A percentile compares a stretch with the other conserved stretches of the same genome.
phyloP scores from a whole-genome alignment of 2,888 invertebrate genomes.

The Chirona hameri region DNA sequence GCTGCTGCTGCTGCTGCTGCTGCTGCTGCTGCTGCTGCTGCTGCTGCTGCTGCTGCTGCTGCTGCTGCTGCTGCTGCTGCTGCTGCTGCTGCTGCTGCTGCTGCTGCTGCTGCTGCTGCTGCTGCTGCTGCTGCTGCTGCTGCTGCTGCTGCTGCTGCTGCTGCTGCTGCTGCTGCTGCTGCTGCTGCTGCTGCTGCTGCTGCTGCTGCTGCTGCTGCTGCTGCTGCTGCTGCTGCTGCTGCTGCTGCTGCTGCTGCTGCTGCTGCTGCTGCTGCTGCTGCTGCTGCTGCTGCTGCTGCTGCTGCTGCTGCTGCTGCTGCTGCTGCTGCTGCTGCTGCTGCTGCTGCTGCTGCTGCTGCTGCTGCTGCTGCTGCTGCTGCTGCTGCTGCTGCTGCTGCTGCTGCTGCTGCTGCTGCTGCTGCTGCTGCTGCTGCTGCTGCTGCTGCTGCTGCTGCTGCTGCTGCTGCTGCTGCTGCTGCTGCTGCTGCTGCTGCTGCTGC shows the following conservation, averaged over 20 bases:
- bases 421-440: background rate
- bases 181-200: slow-evolving; percentile 1
- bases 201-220: background rate
- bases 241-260: slow-evolving; percentile 14
- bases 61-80: background rate
- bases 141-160: background rate
- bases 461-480: slow-evolving; percentile 13
- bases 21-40: slow-evolving; percentile 4
- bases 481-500: background rate
- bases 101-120: slow-evolving; percentile 13
- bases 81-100: background rate
- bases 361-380: background rate
- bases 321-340: slow-evolving; percentile 8
- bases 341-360: background rate
- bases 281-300: background rate
- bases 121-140: background rate
- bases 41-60: slow-evolving; percentile 1
- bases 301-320: background rate
- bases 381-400: slow-evolving; percentile 4
- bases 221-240: background rate
- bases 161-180: background rate
- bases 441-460: background rate
- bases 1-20: background rate
- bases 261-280: background rate
- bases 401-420: slow-evolving; percentile 1